Percentiles rank a stretch among this genome's conserved stretches.
Conservation (phyloP, 2,888 invertebrate genomes). For the Agonopterix subpropinquella region DNA sequence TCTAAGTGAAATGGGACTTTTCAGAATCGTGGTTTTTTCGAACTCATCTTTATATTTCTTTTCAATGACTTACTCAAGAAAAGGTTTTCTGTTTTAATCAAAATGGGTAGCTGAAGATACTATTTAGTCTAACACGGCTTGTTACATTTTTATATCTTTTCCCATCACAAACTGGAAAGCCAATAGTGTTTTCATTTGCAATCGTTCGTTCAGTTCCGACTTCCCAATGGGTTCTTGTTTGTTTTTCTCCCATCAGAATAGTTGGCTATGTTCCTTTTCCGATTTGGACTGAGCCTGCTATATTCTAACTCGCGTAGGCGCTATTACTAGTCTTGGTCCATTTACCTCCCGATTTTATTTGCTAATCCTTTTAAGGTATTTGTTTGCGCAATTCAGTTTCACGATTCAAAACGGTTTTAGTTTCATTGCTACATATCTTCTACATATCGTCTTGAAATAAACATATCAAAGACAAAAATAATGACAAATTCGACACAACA, state of each 20-base stretch:
- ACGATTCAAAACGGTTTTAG: slow-evolving; percentile 1
- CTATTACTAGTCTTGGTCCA: slow-evolving; percentile 4
- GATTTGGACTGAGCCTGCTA: slow-evolving; percentile 4
- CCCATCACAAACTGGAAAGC: slow-evolving; percentile 2
- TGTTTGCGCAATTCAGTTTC: slow-evolving; percentile 1
- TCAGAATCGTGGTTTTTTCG: too few relatives aligned
- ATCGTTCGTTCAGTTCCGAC: slow-evolving; percentile 8
- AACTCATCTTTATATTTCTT: too few relatives aligned
- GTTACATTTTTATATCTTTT: too few relatives aligned
- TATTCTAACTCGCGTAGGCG: slow-evolving; percentile 7
- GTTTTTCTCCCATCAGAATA: slow-evolving; percentile 16
- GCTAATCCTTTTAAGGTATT: slow-evolving; percentile 6
- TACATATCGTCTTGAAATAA: too few relatives aligned
- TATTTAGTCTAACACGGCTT: too few relatives aligned
- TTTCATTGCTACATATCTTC: neutral
- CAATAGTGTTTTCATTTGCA: slow-evolving; percentile 10
- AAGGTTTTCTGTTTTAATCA: too few relatives aligned
- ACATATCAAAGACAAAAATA: too few relatives aligned
- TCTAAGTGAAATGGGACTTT: too few relatives aligned
- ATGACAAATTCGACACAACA: too few relatives aligned
- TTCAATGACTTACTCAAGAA: too few relatives aligned
- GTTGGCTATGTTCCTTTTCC: slow-evolving; percentile 7
- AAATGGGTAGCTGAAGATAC: too few relatives aligned
- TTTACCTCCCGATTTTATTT: slow-evolving; percentile 10
- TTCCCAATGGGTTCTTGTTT: slow-evolving; percentile 7